Conservation (phyloP, 2,113 vertebrate genomes). For the Pteronura brasiliensis region DNA sequence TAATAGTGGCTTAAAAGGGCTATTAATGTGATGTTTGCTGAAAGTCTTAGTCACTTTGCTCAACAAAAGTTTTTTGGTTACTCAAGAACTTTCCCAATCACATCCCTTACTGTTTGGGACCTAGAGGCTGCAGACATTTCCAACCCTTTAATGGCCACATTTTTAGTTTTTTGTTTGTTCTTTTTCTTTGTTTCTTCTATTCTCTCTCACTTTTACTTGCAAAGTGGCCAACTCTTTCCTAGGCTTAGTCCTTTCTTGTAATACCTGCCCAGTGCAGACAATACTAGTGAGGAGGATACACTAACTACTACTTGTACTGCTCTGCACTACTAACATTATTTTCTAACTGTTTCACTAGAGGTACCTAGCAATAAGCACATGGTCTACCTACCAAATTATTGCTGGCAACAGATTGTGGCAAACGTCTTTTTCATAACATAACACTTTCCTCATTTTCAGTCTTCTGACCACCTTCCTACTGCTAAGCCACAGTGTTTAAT, state of each 20-base stretch:
- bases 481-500: background rate
- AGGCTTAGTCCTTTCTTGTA: background rate
- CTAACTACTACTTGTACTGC: background rate
- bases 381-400: background rate
- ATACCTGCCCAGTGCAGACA: background rate
- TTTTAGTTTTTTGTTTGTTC: background rate
- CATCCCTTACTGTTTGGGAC: background rate
- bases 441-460: background rate
- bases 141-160: background rate
- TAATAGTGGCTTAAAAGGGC: background rate
- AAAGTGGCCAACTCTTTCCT: background rate
- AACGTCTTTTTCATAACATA: background rate
- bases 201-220: background rate
- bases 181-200: background rate
- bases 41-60: background rate
- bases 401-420: background rate
- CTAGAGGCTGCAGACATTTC: background rate
- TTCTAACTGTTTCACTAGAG: background rate
- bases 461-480: background rate
- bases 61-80: background rate
- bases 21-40: background rate
- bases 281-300: background rate
- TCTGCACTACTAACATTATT: background rate
- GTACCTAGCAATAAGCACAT: background rate
- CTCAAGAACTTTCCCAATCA: background rate